Base-by-base conservation (phyloP, 2,113 vertebrate genomes). In the Planiliza haematocheilus region DNA sequence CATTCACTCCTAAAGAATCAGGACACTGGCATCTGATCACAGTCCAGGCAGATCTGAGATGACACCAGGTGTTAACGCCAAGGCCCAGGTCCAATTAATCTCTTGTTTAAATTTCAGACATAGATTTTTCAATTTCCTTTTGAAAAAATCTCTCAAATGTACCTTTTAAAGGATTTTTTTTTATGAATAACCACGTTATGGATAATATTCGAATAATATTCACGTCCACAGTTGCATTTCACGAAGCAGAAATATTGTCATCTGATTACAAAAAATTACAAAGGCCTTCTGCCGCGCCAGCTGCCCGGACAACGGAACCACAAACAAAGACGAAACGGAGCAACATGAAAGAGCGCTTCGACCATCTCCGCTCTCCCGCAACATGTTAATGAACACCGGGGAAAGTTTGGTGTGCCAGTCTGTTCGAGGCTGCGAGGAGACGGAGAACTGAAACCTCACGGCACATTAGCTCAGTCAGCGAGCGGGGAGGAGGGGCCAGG, bases 401-500 rank as follows among this genome's bases (percentile, higher is more conserved):
- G 43, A 74, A 30, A 66, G 68, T 87, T 81, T 75, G 60, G 53
- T 38, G 51, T 64, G 64, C 63, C 77, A 60, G 76, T 73, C 39
- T 78, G 68, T 64, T 73, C 30, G 45, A 66, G 73, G 70, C 51
- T 71, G 71, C 45, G 59, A 66, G 50, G 71, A 82, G 64, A 74
- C 39, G 61, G 70, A 79, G 67, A 79, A 74, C 63, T 82, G 83
- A 81, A 84, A 88, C n/a, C 87, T 89, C 79, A 81, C 74, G 82
- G 79, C 84, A 86, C 84, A 90, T 91, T 89, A 92, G 86, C 75
- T 76, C 30, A 38, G 76, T 72, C 84, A 89, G 85, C 79, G 24
- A n/a, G n/a, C n/a, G n/a, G n/a, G n/a, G n/a, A 39, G 74, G 88
- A 62, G 86, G 70, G 74, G 82, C 48, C 57, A 42, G 67, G 77